Evolutionary conservation across 1,140 invertebrate species (phyloP), one percentile per base, ranked within the genome.

Genomic region (Caenorhabditis inopinata): DNA sequence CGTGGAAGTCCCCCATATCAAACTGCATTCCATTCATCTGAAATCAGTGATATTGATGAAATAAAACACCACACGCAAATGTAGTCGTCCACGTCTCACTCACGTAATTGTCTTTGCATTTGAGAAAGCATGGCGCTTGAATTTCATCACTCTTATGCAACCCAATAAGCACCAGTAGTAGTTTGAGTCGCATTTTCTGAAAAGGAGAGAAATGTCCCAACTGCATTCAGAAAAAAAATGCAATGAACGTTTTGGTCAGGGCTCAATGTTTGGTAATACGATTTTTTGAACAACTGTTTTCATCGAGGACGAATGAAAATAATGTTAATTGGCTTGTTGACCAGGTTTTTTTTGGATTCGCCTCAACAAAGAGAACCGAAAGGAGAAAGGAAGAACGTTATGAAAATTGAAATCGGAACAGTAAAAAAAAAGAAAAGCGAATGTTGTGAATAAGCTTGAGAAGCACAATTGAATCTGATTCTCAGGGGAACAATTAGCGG

Each of bases 401-500:
- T 68, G 58, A 68, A 68, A 29, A 6, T 38, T 38, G 32, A 68
- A 68, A 68, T 42, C n/a, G 21, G 58, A 68, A 68, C 27, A 68
- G 21, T 21, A 68, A 21, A 68, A 42, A 18, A 12, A 42, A 16
- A 68, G 25, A 68, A 25, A 68, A 68, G 21, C 35, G 58, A 68
- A 68, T 68, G 58, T 68, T 68, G 58, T 68, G 58, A 68, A 68
- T 68, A 42, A 68, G 58, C 58, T 38, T 68, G 58, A 68, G 32
- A 32, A 68, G 58, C 58, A 68, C 58, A 68, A 68, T 68, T 68
- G 58, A 68, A 68, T 68, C 58, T 68, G 58, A 68, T 68, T 29
- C 58, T 68, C 58, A 68, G 58, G 58, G 58, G 58, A 68, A 68
- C 58, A 68, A 68, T 68, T 68, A 68, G 58, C 58, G 58, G 58